Base-by-base conservation (phyloP, 2,888 invertebrate genomes). In the Eilema caniola region DNA sequence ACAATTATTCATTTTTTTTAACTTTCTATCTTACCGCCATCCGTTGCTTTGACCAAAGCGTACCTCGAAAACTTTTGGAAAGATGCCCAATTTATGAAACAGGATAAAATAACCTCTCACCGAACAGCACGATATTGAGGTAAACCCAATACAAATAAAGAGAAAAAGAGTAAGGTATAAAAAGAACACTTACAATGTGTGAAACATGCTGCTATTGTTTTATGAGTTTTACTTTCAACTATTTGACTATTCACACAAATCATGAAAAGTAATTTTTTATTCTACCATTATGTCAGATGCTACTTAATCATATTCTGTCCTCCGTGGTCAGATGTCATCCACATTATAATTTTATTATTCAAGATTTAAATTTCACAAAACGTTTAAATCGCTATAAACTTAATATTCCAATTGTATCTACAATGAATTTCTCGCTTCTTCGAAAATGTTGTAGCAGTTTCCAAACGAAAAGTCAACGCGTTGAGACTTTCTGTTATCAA, bases 401-500 rank as follows among this genome's bases (percentile, higher is more conserved):
- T 28, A 65, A 23, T 31, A 56, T 65, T 65, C 31, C 12, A 62
- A 41, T 41, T 31, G n/a, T 66, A 57, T 66, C 57, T 12, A 33
- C 53, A 33, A 66, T 37, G 57, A 66, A 66, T 57, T 56, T 57
- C 33, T 66, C 33, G 57, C 31, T 59, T 20, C 31, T 62, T 23
- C n/a, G 28, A 60, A 64, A 70, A 70, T 66, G 24, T 28, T 37
- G 28, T 41, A 70, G 16, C 65, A 60, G 63, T 66, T 28, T 66
- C 47, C 65, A 33, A 31, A 61, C 66, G 41, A 65, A 75, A 79
- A 82, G 68, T 79, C 71, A 66, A 62, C 67, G 33, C 47, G 24
- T 56, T 24, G 24, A 74, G 69, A 72, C 66, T 69, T 72, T 69
- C 68, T 16, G 70, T 69, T 73, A 74, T 75, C 80, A 69, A 80